Conservation (phyloP, 2,113 vertebrate species). For the Sorex fumeus region DNA sequence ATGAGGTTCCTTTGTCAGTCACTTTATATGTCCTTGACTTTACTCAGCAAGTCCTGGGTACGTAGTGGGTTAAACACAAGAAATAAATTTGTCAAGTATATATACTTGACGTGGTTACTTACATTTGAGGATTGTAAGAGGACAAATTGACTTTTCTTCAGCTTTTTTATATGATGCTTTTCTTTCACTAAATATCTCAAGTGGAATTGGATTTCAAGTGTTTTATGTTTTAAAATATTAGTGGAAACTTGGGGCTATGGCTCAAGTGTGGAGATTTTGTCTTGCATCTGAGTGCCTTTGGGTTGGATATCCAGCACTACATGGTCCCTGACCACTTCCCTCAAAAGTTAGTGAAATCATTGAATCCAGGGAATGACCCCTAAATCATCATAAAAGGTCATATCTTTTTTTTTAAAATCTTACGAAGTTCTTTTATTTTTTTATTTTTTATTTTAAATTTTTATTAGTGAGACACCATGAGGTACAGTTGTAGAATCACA, state of each 20-base stretch:
- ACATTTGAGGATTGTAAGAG: constrained; percentile 72
- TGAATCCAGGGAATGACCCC: neutral
- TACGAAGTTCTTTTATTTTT: no score
- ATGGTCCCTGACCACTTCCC: no score
- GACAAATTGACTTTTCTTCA: constrained; percentile 75
- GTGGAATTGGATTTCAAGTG: constrained; percentile 82
- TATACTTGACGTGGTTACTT: constrained; percentile 57
- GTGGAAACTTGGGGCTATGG: constrained; percentile 71
- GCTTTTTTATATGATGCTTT: constrained; percentile 74
- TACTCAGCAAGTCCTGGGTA: constrained; percentile 66
- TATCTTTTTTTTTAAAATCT: no score
- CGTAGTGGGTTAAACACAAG: constrained; percentile 56
- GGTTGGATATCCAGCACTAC: no score
- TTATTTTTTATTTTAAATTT: no score
- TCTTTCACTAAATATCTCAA: constrained; percentile 75
- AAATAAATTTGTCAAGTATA: constrained; percentile 66
- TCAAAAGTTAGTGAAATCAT: no score
- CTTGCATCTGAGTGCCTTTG: no score
- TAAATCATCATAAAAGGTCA: constrained; percentile 77
- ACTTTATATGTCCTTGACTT: neutral
- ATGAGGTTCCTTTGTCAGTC: neutral
- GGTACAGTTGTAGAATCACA: no score
- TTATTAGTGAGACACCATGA: no score
- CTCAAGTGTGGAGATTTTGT: no score
- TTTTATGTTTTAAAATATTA: constrained; percentile 84